These are phyloP conservation scores for Euura saliciscinereae DNA, from an alignment of 1,140 invertebrate genomes.

Conservation along the genomic window DNA sequence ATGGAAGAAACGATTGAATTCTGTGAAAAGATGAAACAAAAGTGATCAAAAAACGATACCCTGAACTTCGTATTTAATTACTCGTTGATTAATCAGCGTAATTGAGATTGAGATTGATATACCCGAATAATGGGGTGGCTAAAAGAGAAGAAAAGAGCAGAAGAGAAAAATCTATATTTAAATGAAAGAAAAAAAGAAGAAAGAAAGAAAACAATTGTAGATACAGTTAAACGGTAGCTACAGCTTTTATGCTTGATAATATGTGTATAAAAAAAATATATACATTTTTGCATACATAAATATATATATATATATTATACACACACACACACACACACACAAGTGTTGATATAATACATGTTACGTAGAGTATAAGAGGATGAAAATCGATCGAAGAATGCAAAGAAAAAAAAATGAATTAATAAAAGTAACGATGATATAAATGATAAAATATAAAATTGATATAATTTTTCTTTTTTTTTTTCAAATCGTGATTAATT, in stretches of 20 bases:
- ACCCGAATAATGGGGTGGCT: background rate
- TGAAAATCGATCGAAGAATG: background rate
- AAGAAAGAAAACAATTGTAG: conserved; percentile 51
- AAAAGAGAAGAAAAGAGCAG: background rate
- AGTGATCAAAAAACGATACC: too few species aligned
- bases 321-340: background rate
- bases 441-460: too few species aligned
- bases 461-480: too few species aligned
- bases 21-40: too few species aligned
- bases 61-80: too few species aligned
- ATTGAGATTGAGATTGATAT: background rate
- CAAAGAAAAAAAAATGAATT: background rate
- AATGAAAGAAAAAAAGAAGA: background rate
- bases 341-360: too few species aligned
- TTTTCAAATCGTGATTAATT: too few species aligned
- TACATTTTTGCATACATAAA: background rate
- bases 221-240: conserved; percentile 57
- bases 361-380: too few species aligned
- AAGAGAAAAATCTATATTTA: background rate
- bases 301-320: background rate
- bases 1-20: too few species aligned
- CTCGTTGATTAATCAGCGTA: too few species aligned
- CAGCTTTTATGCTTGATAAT: conserved; percentile 59
- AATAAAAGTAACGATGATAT: too few species aligned
- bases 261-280: background rate